These are phyloP conservation scores for Bombyx mori DNA, from an alignment of 1,140 invertebrate genomes.

Conservation along the genomic window DNA sequence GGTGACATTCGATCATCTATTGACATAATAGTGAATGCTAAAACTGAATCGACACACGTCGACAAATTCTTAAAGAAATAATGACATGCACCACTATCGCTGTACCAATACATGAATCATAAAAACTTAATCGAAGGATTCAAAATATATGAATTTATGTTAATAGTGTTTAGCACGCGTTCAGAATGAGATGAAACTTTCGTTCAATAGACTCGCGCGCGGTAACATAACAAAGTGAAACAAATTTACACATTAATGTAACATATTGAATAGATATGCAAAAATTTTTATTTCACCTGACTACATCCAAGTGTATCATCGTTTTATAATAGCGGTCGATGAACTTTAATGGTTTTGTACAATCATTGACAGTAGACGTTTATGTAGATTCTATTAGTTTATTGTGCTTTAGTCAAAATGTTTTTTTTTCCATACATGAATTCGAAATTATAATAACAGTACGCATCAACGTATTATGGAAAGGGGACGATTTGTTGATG, in stretches of 20 bases:
- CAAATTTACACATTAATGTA: slow-evolving; percentile 51
- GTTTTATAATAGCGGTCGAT: slow-evolving; percentile 37
- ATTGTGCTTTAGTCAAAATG: too few relatives aligned
- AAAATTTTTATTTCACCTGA: slow-evolving; percentile 44
- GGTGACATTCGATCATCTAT: too few relatives aligned
- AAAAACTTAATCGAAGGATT: too few relatives aligned
- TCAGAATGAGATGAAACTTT: not conserved
- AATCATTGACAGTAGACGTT: slow-evolving; percentile 9
- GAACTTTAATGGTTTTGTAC: slow-evolving; percentile 28
- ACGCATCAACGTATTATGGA: too few relatives aligned
- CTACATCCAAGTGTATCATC: slow-evolving; percentile 33
- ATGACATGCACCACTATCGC: slow-evolving; percentile 4
- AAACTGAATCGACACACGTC: too few relatives aligned
- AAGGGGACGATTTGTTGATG: too few relatives aligned
- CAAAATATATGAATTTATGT: slow-evolving; percentile 29
- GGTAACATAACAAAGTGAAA: slow-evolving; percentile 19
- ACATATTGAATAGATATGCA: slow-evolving; percentile 53
- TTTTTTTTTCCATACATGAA: too few relatives aligned
- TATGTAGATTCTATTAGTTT: not conserved
- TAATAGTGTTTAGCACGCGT: slow-evolving; percentile 41
- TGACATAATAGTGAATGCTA: too few relatives aligned
- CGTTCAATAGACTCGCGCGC: not conserved
- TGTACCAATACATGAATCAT: too few relatives aligned
- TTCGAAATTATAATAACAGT: too few relatives aligned
- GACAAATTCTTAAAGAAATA: not conserved